These are phyloP conservation scores for Paedocypris micromegethes DNA, from an alignment of 2,797 vertebrate species.

Conservation along the genomic window DNA sequence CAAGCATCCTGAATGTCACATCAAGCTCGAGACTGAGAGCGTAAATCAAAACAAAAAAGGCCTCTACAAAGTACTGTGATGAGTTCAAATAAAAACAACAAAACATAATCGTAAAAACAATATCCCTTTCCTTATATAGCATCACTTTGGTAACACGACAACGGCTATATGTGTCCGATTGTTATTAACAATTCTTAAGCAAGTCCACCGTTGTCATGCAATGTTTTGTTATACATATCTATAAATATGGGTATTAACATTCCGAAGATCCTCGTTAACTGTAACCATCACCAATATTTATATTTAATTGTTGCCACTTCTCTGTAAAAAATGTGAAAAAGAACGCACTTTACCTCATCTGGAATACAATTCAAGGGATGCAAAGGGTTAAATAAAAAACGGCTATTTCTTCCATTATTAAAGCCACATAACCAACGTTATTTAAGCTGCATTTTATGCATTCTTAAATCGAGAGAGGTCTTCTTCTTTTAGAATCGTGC, in stretches of 20 bases:
- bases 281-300: background rate
- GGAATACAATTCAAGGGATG: conserved; percentile 56
- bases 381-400: conserved; percentile 67
- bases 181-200: conserved; percentile 18
- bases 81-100: conserved; percentile 18
- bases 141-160: background rate
- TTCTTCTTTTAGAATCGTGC: conserved; percentile 14
- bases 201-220: conserved; percentile 10
- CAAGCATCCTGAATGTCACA: background rate
- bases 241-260: background rate
- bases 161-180: background rate
- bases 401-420: conserved; percentile 59
- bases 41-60: conserved; percentile 38
- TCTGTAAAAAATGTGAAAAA: conserved; percentile 7
- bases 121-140: background rate
- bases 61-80: conserved; percentile 3
- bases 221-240: background rate
- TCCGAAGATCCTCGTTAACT: background rate
- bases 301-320: background rate
- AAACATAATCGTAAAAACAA: background rate
- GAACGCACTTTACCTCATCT: conserved; percentile 65
- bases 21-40: conserved; percentile 6
- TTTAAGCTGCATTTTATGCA: conserved; percentile 38
- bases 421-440: conserved; percentile 55
- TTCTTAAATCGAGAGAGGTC: conserved; percentile 12